These are phyloP conservation scores for Micronisus gabar DNA, from an alignment of 2,113 vertebrate genomes.

Conservation along the genomic window DNA sequence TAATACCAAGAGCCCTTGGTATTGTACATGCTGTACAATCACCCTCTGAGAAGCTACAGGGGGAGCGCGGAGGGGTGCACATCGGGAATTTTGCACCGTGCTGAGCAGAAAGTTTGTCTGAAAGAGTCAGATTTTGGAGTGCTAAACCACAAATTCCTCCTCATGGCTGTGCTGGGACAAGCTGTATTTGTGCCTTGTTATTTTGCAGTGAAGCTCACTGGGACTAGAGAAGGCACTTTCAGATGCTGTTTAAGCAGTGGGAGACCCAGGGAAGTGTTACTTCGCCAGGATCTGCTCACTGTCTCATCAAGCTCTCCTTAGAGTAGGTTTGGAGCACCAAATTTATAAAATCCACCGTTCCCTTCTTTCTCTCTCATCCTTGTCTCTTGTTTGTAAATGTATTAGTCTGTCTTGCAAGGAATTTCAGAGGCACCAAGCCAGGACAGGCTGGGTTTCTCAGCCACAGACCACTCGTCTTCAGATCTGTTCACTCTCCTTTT, in stretches of 20 bases:
- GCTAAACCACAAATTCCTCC: neutral
- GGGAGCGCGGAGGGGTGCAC: fast-evolving
- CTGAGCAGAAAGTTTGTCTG: fast-evolving
- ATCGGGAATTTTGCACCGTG: neutral
- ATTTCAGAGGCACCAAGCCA: neutral
- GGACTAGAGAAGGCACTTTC: neutral
- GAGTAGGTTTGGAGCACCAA: neutral
- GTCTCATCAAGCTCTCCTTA: neutral
- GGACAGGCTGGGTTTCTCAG: neutral
- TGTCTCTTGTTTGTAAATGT: neutral
- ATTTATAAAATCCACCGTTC: neutral
- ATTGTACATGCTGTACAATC: fast-evolving
- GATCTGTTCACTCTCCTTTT: neutral
- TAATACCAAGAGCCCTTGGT: neutral
- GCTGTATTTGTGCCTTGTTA: neutral
- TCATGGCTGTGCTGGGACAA: neutral
- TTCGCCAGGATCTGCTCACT: neutral
- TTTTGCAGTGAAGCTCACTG: neutral
- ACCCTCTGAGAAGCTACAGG: neutral
- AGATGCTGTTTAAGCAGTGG: neutral
- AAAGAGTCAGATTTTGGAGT: neutral
- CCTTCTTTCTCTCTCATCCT: neutral
- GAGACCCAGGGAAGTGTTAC: neutral
- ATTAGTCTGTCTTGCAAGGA: neutral
- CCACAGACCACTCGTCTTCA: neutral